Evolutionary conservation across 2,113 vertebrate genomes (phyloP).

Genomic region (Sinocyclocheilus anshuiensis): DNA sequence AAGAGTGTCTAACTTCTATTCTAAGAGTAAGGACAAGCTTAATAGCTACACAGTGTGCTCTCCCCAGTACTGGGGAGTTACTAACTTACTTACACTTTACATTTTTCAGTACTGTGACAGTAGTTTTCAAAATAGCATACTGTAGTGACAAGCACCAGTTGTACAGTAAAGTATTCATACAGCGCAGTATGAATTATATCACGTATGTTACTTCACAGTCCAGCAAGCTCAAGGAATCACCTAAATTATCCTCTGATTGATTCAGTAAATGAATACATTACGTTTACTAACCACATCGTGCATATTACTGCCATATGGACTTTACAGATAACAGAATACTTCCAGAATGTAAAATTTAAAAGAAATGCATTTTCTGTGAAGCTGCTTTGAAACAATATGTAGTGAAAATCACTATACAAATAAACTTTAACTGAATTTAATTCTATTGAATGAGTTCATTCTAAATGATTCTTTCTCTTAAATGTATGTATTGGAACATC

Average conservation of each 20-base stretch:
- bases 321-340: not conserved
- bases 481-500: not conserved
- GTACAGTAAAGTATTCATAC: not conserved
- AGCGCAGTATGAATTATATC: not conserved
- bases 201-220: not conserved
- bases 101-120: not conserved
- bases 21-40: not conserved
- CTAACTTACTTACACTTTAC: not conserved
- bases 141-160: not conserved
- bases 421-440: not conserved
- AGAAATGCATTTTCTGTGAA: not conserved
- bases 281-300: not conserved
- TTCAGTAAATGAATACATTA: not conserved
- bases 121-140: not conserved
- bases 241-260: not conserved
- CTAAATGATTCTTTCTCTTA: not conserved
- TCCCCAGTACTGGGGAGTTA: not conserved
- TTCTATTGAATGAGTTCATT: not conserved
- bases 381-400: too few species aligned
- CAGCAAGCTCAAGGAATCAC: not conserved
- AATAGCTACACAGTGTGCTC: not conserved
- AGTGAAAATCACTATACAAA: not conserved
- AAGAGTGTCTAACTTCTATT: not conserved
- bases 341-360: not conserved
- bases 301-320: not conserved